Evolutionary conservation across 2,888 invertebrate species (phyloP).

Genomic region (Salticus scenicus): DNA sequence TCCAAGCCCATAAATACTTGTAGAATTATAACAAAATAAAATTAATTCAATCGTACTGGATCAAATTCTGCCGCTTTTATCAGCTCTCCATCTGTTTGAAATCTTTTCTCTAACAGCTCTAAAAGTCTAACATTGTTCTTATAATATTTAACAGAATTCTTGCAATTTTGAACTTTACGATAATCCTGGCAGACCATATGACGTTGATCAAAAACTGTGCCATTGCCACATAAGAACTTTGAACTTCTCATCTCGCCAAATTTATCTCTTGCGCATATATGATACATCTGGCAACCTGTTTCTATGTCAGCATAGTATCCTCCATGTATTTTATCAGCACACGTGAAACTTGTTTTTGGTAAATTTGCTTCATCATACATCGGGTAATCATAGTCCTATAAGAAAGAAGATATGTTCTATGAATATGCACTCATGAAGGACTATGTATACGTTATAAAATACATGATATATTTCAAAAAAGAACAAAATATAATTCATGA

Average conservation of each 20-base stretch:
- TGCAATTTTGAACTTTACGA: conserved; percentile 20
- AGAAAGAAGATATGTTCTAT: not conserved
- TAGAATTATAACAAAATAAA: not conserved
- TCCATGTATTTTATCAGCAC: conserved; percentile 43
- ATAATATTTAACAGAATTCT: conserved; percentile 40
- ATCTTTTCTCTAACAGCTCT: conserved; percentile 10
- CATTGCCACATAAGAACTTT: conserved; percentile 55
- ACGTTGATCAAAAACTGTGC: conserved; percentile 62
- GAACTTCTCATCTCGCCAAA: conserved; percentile 29
- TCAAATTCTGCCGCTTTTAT: conserved; percentile 19
- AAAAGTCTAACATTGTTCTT: conserved; percentile 29
- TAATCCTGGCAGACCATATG: conserved; percentile 59
- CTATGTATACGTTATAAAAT: too few relatives aligned
- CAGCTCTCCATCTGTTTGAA: conserved; percentile 12
- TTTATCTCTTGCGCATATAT: conserved; percentile 39
- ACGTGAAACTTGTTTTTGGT: conserved; percentile 47
- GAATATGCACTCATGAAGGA: too few relatives aligned
- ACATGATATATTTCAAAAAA: too few relatives aligned
- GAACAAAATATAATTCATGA: too few relatives aligned
- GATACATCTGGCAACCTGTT: conserved; percentile 61
- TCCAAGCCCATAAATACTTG: too few relatives aligned
- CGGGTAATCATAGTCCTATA: conserved; percentile 46
- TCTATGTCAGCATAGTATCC: conserved; percentile 63
- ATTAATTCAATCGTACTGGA: conserved; percentile 17
- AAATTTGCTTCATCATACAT: conserved; percentile 26